These are phyloP conservation scores for Solea senegalensis DNA, from an alignment of 2,113 vertebrate genomes.

Conservation along the genomic window DNA sequence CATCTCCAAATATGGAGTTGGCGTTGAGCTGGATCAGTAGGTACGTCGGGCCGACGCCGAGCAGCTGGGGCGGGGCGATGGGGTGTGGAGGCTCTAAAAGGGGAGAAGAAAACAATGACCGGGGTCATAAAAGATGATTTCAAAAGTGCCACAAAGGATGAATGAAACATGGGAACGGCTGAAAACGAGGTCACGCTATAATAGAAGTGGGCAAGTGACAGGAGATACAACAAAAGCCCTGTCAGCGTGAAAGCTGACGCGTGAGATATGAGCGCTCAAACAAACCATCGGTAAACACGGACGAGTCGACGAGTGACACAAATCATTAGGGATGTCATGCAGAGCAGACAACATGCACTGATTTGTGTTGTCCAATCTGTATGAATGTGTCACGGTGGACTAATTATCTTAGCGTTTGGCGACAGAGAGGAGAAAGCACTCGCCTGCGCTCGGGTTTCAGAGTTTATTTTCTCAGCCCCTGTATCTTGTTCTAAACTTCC, in stretches of 20 bases:
- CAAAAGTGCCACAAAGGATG: conserved; percentile 4
- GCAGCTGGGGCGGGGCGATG: conserved; percentile 94
- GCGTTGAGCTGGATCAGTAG: conserved; percentile 97
- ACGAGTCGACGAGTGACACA: too few relatives aligned
- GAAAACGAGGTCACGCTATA: conserved; percentile 27
- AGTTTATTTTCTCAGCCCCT: neutral
- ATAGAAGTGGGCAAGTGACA: neutral
- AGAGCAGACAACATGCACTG: too few relatives aligned
- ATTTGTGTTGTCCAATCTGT: too few relatives aligned
- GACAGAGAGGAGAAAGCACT: too few relatives aligned
- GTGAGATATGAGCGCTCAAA: conserved; percentile 4
- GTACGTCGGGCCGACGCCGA: conserved; percentile 94
- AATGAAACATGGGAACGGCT: neutral
- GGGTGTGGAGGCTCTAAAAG: conserved; percentile 92
- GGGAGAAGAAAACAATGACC: conserved; percentile 45
- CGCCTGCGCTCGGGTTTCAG: too few relatives aligned
- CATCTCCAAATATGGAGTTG: conserved; percentile 98
- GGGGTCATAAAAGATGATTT: conserved; percentile 25
- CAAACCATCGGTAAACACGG: neutral
- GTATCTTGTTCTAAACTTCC: neutral
- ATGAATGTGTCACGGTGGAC: too few relatives aligned
- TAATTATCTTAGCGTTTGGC: too few relatives aligned
- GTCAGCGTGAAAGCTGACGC: conserved; percentile 1
- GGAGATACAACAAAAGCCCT: neutral
- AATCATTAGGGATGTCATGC: too few relatives aligned